These are phyloP conservation scores for Listronotus bonariensis DNA, from an alignment of 1,140 invertebrate species.

Conservation along the genomic window DNA sequence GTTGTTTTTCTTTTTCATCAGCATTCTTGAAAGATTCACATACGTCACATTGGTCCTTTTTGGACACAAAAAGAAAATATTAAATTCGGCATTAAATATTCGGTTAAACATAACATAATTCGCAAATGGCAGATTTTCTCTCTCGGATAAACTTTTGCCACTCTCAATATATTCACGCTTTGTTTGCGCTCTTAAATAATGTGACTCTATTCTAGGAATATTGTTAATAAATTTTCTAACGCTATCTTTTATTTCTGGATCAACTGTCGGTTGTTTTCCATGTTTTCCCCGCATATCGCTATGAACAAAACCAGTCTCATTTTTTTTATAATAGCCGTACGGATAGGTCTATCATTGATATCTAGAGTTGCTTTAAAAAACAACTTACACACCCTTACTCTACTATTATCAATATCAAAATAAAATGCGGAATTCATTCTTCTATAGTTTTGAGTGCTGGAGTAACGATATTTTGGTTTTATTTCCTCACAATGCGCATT, in stretches of 20 bases:
- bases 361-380: slow-evolving; percentile 35
- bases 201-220: slow-evolving; percentile 21
- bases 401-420: slow-evolving; percentile 19
- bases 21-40: slow-evolving; percentile 50
- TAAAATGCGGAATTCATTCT: slow-evolving; percentile 30
- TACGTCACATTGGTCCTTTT: slow-evolving; percentile 55
- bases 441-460: background rate
- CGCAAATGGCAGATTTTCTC: slow-evolving; percentile 20
- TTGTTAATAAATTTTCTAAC: slow-evolving; percentile 29
- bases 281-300: slow-evolving; percentile 24
- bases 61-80: slow-evolving; percentile 52
- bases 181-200: too few species aligned
- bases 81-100: slow-evolving; percentile 50
- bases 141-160: background rate
- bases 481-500: slow-evolving; percentile 4
- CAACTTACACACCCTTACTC: slow-evolving; percentile 31
- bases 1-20: slow-evolving; percentile 39
- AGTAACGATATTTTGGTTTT: slow-evolving; percentile 36
- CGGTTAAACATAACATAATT: slow-evolving; percentile 27
- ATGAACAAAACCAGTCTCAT: background rate
- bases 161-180: too few species aligned
- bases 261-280: slow-evolving; percentile 13
- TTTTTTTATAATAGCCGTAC: slow-evolving; percentile 19
- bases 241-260: slow-evolving; percentile 32
- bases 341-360: slow-evolving; percentile 28